Base-by-base conservation (phyloP, 2,888 invertebrate species). In the Eupithecia exiguata region DNA sequence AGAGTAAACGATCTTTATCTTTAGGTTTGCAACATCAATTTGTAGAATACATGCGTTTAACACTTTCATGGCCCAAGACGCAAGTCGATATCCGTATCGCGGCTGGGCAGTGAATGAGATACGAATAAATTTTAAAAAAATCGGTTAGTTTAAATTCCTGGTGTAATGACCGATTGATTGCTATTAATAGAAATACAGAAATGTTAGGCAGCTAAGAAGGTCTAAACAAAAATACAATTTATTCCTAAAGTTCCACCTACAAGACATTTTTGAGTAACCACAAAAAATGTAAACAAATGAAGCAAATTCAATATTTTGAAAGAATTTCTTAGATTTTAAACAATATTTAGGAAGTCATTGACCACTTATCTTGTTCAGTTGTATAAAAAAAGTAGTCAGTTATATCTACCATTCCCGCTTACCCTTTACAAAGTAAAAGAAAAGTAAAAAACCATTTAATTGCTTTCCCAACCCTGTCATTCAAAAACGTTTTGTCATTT, bases 401-500 rank as follows among this genome's bases (percentile, higher is more conserved):
- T 58, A 1, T 58, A 5, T 58, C 21, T 12, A 14, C 25, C 58
- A 58, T 58, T 58, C 0, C 58, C 58, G 21, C n/a, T 58, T 58
- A 58, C 58, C 58, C 58, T 58, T 58, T 25, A 25, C 14, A 25
- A 40, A 40, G 21, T 21, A 25, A 65, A 66, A 66, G 21, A 40
- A 40, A 40, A 58, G 25, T 58, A 58, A 66, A 38, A 40, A 38
- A 66, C 7, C 38, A 43, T 66, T 14, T n/a, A 40, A 58, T 58
- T 58, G 25, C 58, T 66, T 66, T 62, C 43, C 70, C 53, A 69
- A 58, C 65, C 35, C 38, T 69, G 62, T 72, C 69, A 70, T 72
- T 71, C 16, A 46, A 68, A 67, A 74, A 73, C 71, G 77, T 76
- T 74, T 77, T 80, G 79, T 76, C 77, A 74, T 77, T 80, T 78